These are phyloP conservation scores for Steinernema hermaphroditum DNA, from an alignment of 2,888 invertebrate genomes.

Conservation along the genomic window DNA sequence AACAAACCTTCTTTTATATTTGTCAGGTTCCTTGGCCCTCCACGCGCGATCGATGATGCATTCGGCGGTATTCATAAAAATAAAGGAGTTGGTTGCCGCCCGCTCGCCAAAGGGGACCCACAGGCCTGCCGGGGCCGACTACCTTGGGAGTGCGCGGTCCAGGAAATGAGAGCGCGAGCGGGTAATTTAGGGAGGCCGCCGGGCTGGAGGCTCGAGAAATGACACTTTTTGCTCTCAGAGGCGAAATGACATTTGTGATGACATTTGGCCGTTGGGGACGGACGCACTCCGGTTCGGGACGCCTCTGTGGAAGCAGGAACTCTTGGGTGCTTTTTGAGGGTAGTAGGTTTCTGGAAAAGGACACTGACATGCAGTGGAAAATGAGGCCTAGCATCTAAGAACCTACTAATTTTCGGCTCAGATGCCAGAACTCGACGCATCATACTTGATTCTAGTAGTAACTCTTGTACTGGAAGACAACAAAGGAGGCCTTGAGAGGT, in stretches of 20 bases:
- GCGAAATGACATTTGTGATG: slow-evolving; percentile 2
- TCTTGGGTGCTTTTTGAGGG: too few species aligned
- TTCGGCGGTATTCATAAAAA: slow-evolving; percentile 24
- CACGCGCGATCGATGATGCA: slow-evolving; percentile 21
- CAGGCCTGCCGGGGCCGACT: background rate
- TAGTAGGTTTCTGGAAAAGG: too few species aligned
- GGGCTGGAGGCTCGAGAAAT: background rate
- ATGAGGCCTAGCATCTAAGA: too few species aligned
- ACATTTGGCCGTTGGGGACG: slow-evolving; percentile 1
- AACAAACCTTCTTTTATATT: slow-evolving; percentile 17
- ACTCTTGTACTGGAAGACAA: too few species aligned
- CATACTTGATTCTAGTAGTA: too few species aligned
- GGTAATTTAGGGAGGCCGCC: background rate
- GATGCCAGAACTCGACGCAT: too few species aligned
- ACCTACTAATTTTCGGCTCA: too few species aligned
- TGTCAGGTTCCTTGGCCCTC: slow-evolving; percentile 6
- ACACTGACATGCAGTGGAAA: too few species aligned
- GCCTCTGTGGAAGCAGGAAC: too few species aligned
- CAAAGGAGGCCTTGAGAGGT: too few species aligned
- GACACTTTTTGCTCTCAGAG: background rate
- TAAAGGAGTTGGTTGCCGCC: slow-evolving; percentile 16
- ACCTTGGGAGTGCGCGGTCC: background rate
- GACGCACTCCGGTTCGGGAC: too few species aligned
- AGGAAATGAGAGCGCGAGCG: background rate
- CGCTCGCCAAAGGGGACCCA: too few species aligned